phyloP scores from a whole-genome alignment of 2,888 invertebrate species.

The Coleophora deauratella region DNA sequence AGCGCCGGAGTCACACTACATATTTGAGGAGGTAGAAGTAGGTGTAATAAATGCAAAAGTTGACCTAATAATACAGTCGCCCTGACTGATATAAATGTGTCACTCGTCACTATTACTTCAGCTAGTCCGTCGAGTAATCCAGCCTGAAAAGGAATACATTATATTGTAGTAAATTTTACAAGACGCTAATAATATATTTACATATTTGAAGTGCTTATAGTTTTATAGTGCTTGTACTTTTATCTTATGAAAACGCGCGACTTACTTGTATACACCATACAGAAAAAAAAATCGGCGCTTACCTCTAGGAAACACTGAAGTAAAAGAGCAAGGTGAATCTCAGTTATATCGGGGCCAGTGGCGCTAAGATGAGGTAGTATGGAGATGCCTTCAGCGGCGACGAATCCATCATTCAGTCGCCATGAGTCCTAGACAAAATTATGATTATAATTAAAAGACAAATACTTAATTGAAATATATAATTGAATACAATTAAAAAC shows the following conservation, averaged over 20 bases:
- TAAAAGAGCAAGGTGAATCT: constrained; percentile 91
- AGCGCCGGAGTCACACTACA: constrained; percentile 88
- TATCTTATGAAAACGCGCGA: no score
- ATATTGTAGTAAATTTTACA: no score
- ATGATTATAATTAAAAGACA: not conserved
- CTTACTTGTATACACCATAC: no score
- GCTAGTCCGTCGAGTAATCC: constrained; percentile 91
- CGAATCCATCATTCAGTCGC: constrained; percentile 93
- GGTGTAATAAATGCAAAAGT: constrained; percentile 89
- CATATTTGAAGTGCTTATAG: no score
- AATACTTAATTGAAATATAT: not conserved
- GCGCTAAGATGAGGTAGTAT: constrained; percentile 90
- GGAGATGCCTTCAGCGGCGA: constrained; percentile 91
- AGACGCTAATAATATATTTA: no score
- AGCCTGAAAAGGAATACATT: constrained; percentile 50
- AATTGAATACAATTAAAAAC: no score
- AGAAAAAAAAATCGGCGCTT: no score
- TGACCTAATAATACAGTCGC: constrained; percentile 93
- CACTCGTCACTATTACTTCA: constrained; percentile 92
- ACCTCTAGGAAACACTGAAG: constrained; percentile 91
- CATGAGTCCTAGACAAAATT: constrained; percentile 78
- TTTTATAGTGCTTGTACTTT: no score
- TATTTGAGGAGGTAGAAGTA: constrained; percentile 89
- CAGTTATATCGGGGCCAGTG: constrained; percentile 90
- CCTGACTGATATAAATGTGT: constrained; percentile 91